A percentile compares a stretch with the other conserved stretches of the same genome.
These are phyloP conservation scores for Ephestia elutella DNA, from an alignment of 1,140 invertebrate species.

Conservation along the genomic window DNA sequence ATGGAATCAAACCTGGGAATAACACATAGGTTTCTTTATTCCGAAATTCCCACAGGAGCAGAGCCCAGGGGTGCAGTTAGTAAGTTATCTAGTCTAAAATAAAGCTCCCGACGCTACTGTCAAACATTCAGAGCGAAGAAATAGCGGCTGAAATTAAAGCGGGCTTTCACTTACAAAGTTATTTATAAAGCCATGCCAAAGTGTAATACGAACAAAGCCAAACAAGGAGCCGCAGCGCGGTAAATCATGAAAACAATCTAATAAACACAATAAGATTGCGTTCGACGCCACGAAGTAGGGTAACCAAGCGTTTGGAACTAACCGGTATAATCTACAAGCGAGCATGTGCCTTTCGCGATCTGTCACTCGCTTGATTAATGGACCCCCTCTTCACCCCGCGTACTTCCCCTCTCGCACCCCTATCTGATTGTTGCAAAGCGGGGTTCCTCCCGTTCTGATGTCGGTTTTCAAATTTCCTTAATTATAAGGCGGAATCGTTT, in stretches of 20 bases:
- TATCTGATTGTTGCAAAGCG: constrained; percentile 46
- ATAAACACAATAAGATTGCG: constrained; percentile 5
- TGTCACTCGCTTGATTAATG: constrained; percentile 59
- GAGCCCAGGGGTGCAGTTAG: too few relatives aligned
- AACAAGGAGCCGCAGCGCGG: background rate
- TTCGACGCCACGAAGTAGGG: constrained; percentile 1
- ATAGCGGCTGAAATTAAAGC: background rate
- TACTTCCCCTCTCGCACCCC: background rate
- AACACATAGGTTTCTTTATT: too few relatives aligned
- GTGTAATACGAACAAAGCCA: constrained; percentile 1
- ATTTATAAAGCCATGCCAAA: background rate
- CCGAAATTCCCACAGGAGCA: too few relatives aligned
- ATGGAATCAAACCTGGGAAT: too few relatives aligned
- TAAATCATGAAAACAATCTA: constrained; percentile 5
- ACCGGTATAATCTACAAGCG: constrained; percentile 37
- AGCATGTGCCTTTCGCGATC: constrained; percentile 46
- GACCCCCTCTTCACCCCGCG: constrained; percentile 24
- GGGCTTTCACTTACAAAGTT: background rate
- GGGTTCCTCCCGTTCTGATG: constrained; percentile 36
- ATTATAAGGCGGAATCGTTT: constrained; percentile 54
- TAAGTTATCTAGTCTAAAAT: too few relatives aligned
- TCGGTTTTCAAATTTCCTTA: constrained; percentile 68
- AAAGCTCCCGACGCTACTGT: too few relatives aligned
- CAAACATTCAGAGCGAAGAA: background rate
- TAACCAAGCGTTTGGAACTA: constrained; percentile 30